A percentile compares a stretch with the other conserved stretches of the same genome.
These are phyloP conservation scores for Norana najaformis DNA, from an alignment of 2,888 invertebrate species.

Conservation along the genomic window DNA sequence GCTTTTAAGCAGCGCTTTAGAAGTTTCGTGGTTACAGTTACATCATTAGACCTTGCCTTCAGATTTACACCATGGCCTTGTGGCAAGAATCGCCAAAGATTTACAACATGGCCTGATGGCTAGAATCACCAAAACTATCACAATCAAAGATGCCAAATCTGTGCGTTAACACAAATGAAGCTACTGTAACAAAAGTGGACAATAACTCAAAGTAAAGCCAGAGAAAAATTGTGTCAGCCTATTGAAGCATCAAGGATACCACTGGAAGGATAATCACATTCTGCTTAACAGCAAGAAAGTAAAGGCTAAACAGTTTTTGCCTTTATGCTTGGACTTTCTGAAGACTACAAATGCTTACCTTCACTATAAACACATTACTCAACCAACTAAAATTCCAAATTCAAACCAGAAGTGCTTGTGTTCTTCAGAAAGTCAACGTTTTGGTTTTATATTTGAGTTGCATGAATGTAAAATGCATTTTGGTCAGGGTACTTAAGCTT, in stretches of 20 bases:
- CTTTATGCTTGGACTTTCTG: too few relatives aligned
- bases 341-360: too few relatives aligned
- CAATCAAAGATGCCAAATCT: background rate
- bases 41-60: background rate
- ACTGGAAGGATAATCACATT: background rate
- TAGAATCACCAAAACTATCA: background rate
- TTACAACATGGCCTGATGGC: background rate
- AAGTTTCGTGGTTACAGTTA: too few relatives aligned
- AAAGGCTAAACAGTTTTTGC: background rate
- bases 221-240: background rate
- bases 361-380: too few relatives aligned
- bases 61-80: background rate
- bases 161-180: background rate
- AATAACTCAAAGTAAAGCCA: background rate
- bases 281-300: background rate
- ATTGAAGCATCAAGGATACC: background rate
- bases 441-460: background rate
- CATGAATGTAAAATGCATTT: background rate
- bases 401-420: too few relatives aligned
- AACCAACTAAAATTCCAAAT: too few relatives aligned
- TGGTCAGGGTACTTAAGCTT: background rate
- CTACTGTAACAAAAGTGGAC: background rate
- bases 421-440: too few relatives aligned
- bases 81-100: background rate
- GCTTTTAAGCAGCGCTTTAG: too few relatives aligned